Conservation (phyloP, 92 coral and sea anemone genomes). For the Galaxea fascicularis region DNA sequence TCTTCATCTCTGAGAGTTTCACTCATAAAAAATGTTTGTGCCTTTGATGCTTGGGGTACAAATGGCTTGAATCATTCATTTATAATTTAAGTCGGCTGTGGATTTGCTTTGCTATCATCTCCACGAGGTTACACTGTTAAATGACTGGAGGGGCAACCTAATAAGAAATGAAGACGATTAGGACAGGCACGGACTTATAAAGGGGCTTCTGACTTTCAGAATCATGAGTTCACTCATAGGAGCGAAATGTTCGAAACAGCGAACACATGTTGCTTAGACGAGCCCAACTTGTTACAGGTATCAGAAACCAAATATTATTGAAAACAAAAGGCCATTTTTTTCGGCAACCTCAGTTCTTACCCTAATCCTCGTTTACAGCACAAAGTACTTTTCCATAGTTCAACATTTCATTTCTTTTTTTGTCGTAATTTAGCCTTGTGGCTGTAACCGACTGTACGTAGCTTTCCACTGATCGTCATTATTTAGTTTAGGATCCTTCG, state of each 20-base stretch:
- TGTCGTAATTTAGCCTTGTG: not conserved
- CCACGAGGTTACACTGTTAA: not conserved
- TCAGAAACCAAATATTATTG: not conserved
- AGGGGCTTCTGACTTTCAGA: too few species aligned
- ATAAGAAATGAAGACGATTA: too few species aligned
- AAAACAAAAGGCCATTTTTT: slow-evolving; percentile 7
- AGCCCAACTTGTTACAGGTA: not conserved
- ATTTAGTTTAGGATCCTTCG: not conserved
- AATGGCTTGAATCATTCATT: not conserved
- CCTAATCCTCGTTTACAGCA: not conserved
- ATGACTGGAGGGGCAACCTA: not conserved
- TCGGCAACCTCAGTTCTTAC: not conserved
- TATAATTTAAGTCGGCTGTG: too few species aligned
- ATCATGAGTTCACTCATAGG: not conserved
- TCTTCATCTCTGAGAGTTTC: not conserved
- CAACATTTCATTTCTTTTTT: not conserved
- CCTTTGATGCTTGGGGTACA: too few species aligned
- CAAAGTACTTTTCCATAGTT: not conserved
- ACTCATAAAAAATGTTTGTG: slow-evolving; percentile 11
- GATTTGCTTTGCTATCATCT: too few species aligned
- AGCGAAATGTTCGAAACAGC: not conserved
- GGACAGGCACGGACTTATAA: too few species aligned
- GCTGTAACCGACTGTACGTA: not conserved
- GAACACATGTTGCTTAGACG: not conserved
- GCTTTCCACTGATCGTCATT: not conserved